Evolutionary conservation across 2,888 invertebrate genomes (phyloP).

Genomic region (Drosophila anceps): DNA sequence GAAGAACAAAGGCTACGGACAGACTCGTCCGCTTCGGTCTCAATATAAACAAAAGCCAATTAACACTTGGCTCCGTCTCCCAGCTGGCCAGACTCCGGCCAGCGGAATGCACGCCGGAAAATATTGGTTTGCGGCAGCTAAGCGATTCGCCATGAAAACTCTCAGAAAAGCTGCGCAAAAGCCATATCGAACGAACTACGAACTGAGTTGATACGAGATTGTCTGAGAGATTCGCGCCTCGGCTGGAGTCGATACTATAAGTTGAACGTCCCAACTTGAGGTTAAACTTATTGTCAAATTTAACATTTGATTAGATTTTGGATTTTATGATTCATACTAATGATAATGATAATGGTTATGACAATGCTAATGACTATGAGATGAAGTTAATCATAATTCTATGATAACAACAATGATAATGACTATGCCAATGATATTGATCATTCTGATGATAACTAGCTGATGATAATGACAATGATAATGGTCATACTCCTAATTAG

Average conservation of each 20-base stretch:
- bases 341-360: neutral
- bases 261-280: neutral
- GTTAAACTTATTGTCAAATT: neutral
- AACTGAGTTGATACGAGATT: neutral
- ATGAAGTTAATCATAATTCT: neutral
- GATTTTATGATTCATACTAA: neutral
- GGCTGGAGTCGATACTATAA: neutral
- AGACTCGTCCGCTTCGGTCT: constrained; percentile 6
- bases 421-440: neutral
- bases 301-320: neutral
- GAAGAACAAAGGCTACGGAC: constrained; percentile 6
- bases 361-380: neutral
- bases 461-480: neutral
- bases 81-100: constrained; percentile 4
- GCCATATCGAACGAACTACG: neutral
- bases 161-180: constrained; percentile 41
- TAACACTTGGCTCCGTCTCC: constrained; percentile 51
- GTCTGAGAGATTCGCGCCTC: neutral
- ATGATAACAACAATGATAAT: neutral
- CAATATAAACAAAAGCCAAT: constrained; percentile 40
- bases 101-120: constrained; percentile 48
- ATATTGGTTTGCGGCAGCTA: constrained; percentile 54
- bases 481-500: too few relatives aligned
- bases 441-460: neutral
- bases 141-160: constrained; percentile 27